Conservation (phyloP, 1,140 invertebrate species). For the Eriosoma lanigerum region DNA sequence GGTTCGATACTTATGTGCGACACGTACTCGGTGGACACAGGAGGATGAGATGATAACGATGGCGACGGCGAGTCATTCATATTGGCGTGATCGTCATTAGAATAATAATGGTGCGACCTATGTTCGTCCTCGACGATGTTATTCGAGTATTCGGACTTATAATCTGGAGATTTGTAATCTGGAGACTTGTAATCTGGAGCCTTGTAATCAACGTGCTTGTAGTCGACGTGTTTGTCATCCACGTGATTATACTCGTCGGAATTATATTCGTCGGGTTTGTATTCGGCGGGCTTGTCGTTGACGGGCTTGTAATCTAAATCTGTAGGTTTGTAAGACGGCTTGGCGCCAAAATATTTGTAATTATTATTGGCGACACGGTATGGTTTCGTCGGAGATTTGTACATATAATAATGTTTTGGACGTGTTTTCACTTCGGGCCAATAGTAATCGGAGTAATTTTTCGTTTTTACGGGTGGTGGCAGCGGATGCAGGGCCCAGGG, state of each 20-base stretch:
- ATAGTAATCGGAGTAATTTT: conserved; percentile 18
- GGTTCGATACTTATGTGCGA: conserved; percentile 29
- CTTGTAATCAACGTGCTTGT: conserved; percentile 8
- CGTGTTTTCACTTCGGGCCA: not conserved
- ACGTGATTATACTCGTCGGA: not conserved
- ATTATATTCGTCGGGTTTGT: not conserved
- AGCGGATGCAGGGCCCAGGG: conserved; percentile 33
- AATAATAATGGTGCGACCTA: not conserved
- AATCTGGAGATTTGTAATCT: conserved; percentile 5
- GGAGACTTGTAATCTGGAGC: not conserved
- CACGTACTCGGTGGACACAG: not conserved
- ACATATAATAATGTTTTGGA: not conserved
- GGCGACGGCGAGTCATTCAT: not conserved
- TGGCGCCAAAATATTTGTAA: not conserved
- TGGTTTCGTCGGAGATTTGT: not conserved
- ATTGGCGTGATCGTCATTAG: not conserved
- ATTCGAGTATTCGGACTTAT: conserved; percentile 5
- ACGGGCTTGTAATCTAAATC: not conserved
- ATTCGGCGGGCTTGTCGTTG: not conserved
- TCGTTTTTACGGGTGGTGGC: conserved; percentile 25
- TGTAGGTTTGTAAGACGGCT: not conserved
- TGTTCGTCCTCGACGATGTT: not conserved
- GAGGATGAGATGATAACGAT: not conserved
- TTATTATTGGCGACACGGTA: not conserved
- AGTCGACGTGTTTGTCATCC: not conserved